Evolutionary conservation across 2,888 invertebrate genomes (phyloP).

Genomic region (Melinaea marsaeus): DNA sequence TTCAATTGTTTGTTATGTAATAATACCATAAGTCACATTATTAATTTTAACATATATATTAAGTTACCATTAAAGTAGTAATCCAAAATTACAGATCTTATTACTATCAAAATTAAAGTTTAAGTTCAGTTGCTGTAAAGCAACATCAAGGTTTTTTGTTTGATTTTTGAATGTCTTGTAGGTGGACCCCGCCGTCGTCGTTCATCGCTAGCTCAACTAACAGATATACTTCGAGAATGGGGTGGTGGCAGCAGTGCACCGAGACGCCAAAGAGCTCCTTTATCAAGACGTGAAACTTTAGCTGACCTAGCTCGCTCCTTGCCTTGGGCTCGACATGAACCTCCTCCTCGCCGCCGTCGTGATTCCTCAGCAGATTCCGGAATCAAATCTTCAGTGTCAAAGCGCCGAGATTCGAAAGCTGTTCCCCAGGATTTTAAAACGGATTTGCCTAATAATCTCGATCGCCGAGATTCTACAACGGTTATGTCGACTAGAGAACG

Average conservation of each 20-base stretch:
- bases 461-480: conserved; percentile 81
- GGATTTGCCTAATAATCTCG: conserved; percentile 85
- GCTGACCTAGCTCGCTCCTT: conserved; percentile 91
- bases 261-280: conserved; percentile 79
- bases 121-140: too few relatives aligned
- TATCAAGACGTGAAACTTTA: conserved; percentile 90
- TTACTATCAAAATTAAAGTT: too few relatives aligned
- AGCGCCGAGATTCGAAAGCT: conserved; percentile 84
- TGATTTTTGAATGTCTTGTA: conserved; percentile 26
- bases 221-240: conserved; percentile 93
- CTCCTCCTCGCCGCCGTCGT: conserved; percentile 83
- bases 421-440: conserved; percentile 81
- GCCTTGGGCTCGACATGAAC: conserved; percentile 85
- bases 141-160: too few relatives aligned
- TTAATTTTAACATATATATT: too few relatives aligned
- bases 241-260: conserved; percentile 80
- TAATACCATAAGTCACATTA: too few relatives aligned
- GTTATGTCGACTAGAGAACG: conserved; percentile 65
- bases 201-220: conserved; percentile 91
- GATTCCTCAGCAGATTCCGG: conserved; percentile 93
- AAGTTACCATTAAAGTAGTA: too few relatives aligned
- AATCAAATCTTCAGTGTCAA: conserved; percentile 85
- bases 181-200: conserved; percentile 85
- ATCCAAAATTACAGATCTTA: too few relatives aligned
- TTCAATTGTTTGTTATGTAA: too few relatives aligned